Base-by-base conservation (phyloP, 2,888 invertebrate species). In the Polydrusus tereticollis region DNA sequence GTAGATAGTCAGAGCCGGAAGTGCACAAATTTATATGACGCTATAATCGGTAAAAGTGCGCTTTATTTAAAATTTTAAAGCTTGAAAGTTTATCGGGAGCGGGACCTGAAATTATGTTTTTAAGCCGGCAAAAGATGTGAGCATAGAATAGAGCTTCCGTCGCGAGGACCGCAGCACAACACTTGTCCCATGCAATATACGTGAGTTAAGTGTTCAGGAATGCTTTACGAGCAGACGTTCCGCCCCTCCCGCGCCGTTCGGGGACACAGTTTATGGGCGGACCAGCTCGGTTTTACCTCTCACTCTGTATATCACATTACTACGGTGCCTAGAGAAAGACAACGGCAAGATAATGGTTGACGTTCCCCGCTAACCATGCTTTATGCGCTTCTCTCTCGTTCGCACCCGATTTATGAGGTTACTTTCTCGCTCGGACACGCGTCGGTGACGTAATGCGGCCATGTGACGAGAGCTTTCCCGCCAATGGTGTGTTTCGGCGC, bases 351-450 rank as follows among this genome's bases (percentile, higher is more conserved):
- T 86, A 86, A 86, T 86, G 86, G 86, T 86, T 85, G 86, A 85
- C 85, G 85, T 85, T 85, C 85, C 85, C 85, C 85, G 84, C 86
- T 85, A 86, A 85, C 84, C 85, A 85, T 86, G 85, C 86, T 86
- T 86, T 86, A 86, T 86, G 86, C 81, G 81, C 83, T 83, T 85
- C 86, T 85, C 86, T 86, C 85, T 85, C 85, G 83, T 83, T 84
- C 85, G 82, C 84, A 83, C 80, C 81, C 81, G 82, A 86, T 86
- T 86, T 86, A 86, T 85, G 85, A 82, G 84, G 82, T 82, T 83
- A 83, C 83, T 82, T 82, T 85, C 85, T 85, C 85, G 82, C 85
- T 85, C 83, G 78, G 84, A 84, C 84, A 83, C 84, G 85, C 84
- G 84, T 76, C 80, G 76, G 80, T 86, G 85, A 86, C 86, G 86